These are phyloP conservation scores for Charaxes varanes DNA, from an alignment of 1,140 invertebrate species.

Conservation along the genomic window DNA sequence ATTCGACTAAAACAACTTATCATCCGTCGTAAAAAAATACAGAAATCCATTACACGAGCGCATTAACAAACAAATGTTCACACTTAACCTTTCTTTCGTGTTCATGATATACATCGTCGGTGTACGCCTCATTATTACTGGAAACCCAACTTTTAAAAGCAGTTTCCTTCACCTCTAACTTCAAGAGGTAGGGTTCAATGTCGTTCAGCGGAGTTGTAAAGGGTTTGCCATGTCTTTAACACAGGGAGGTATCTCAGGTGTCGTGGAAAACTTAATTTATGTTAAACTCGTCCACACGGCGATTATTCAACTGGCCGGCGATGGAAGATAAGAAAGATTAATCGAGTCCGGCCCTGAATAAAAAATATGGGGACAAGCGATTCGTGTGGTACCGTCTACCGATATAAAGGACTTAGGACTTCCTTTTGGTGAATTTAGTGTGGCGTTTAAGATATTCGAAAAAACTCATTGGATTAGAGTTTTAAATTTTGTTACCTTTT, in stretches of 20 bases:
- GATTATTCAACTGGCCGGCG: slow-evolving; percentile 59
- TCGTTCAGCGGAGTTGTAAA: slow-evolving; percentile 1
- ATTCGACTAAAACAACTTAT: slow-evolving; percentile 47
- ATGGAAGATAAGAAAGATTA: slow-evolving; percentile 66
- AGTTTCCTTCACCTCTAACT: slow-evolving; percentile 9
- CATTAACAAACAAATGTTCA: slow-evolving; percentile 71
- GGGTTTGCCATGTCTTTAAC: slow-evolving; percentile 27
- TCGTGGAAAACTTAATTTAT: slow-evolving; percentile 71
- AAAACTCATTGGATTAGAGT: slow-evolving; percentile 5
- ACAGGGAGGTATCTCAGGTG: slow-evolving; percentile 58
- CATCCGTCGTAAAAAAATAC: slow-evolving; percentile 41
- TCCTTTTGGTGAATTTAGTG: slow-evolving; percentile 14
- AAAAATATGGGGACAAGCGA: slow-evolving; percentile 50
- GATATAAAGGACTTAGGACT: slow-evolving; percentile 24
- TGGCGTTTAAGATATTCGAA: slow-evolving; percentile 13
- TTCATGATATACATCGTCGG: slow-evolving; percentile 53
- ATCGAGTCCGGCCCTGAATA: slow-evolving; percentile 45
- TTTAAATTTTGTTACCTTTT: slow-evolving; percentile 7
- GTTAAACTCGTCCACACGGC: slow-evolving; percentile 56
- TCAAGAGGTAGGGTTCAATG: slow-evolving; percentile 15
- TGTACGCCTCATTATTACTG: slow-evolving; percentile 60
- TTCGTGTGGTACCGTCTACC: slow-evolving; percentile 47
- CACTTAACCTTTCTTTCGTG: slow-evolving; percentile 66
- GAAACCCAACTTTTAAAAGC: slow-evolving; percentile 20
- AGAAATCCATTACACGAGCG: slow-evolving; percentile 48